These are phyloP conservation scores for Cantharis flavilabris DNA, from an alignment of 2,888 invertebrate genomes.

Conservation along the genomic window DNA sequence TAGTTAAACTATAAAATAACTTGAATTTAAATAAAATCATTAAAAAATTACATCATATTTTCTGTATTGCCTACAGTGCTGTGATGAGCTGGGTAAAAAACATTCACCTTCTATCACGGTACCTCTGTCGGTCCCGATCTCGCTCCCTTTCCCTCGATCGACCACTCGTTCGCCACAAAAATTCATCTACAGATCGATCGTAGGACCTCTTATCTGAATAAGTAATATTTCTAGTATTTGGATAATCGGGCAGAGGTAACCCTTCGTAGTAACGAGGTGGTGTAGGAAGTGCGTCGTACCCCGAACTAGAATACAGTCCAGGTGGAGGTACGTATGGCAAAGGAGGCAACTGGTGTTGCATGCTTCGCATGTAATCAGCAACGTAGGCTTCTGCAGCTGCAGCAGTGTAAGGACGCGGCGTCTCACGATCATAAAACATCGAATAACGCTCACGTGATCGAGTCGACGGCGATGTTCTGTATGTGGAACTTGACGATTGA, in stretches of 20 bases:
- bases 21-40: constrained; percentile 23
- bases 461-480: constrained; percentile 65
- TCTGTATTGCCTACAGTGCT: constrained; percentile 23
- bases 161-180: constrained; percentile 79
- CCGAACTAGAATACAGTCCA: constrained; percentile 55
- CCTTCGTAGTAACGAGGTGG: constrained; percentile 84
- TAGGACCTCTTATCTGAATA: constrained; percentile 78
- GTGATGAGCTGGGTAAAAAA: not conserved
- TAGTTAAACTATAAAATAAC: constrained; percentile 20
- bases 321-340: constrained; percentile 80
- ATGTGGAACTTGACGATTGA: constrained; percentile 57
- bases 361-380: constrained; percentile 86
- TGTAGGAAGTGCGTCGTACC: constrained; percentile 57
- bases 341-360: constrained; percentile 85
- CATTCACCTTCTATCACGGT: constrained; percentile 53
- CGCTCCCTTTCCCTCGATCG: constrained; percentile 59
- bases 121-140: constrained; percentile 52
- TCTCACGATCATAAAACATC: constrained; percentile 65
- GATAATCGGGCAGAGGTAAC: constrained; percentile 76
- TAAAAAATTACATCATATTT: constrained; percentile 9
- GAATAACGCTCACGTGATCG: constrained; percentile 64
- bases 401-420: constrained; percentile 56
- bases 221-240: constrained; percentile 59
- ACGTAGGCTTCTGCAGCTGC: constrained; percentile 85
- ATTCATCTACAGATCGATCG: constrained; percentile 88